These are phyloP conservation scores for Strix uralensis DNA, from an alignment of 2,113 vertebrate genomes.

Conservation along the genomic window DNA sequence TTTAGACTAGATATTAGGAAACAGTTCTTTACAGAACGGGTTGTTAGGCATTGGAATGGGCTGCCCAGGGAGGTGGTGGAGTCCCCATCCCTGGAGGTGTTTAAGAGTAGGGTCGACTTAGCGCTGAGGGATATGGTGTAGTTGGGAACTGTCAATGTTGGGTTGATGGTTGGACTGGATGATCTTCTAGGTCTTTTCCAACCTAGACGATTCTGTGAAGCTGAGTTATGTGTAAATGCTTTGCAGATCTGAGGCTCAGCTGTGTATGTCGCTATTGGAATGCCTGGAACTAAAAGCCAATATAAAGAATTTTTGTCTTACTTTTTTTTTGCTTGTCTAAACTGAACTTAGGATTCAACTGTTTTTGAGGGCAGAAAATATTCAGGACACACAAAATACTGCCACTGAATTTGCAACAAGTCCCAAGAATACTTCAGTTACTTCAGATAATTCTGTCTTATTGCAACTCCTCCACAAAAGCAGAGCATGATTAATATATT, in stretches of 20 bases:
- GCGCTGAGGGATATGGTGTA: no score
- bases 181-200: no score
- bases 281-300: neutral
- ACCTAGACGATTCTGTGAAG: neutral
- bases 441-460: neutral
- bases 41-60: no score
- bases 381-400: neutral
- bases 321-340: neutral
- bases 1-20: no score
- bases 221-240: neutral
- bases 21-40: no score
- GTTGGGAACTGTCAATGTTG: no score
- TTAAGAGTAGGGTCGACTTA: no score
- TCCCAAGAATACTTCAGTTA: neutral
- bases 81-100: no score
- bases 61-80: no score
- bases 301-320: neutral
- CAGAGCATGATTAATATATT: neutral
- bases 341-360: neutral
- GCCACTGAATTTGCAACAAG: neutral
- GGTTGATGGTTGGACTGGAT: no score
- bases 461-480: conserved; percentile 11
- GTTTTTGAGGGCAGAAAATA: neutral
- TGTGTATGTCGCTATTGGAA: neutral
- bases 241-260: neutral